These are phyloP conservation scores for Desmodus rotundus DNA, from an alignment of 2,113 vertebrate genomes.

Conservation along the genomic window DNA sequence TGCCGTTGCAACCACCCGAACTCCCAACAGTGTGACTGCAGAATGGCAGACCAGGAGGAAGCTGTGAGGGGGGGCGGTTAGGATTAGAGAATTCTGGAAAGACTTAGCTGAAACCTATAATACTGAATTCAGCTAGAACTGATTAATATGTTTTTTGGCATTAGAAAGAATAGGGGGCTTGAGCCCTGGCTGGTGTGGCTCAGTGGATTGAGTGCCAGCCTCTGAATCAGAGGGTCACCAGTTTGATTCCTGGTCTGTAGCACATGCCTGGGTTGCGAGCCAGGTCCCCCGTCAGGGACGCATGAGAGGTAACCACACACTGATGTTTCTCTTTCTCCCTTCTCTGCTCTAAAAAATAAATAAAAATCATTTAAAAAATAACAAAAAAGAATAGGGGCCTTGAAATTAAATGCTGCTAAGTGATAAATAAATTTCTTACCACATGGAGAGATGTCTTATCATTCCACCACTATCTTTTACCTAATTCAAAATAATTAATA, in stretches of 20 bases:
- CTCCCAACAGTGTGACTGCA: accelerated
- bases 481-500: not conserved
- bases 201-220: too few species aligned
- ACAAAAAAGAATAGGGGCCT: not conserved
- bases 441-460: not conserved
- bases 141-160: not conserved
- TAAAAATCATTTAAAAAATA: too few species aligned
- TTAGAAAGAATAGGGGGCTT: not conserved
- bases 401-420: not conserved
- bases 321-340: too few species aligned
- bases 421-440: not conserved
- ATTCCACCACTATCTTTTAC: not conserved
- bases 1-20: not conserved
- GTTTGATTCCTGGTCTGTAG: too few species aligned
- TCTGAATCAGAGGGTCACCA: too few species aligned
- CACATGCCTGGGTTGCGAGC: too few species aligned
- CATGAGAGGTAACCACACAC: too few species aligned
- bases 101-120: not conserved
- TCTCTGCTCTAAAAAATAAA: too few species aligned
- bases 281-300: too few species aligned
- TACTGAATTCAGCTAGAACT: not conserved
- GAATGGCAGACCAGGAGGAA: not conserved
- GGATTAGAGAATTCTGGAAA: not conserved
- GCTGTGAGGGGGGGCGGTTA: accelerated
- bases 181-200: too few species aligned